Base-by-base conservation (phyloP, 2,797 vertebrate genomes). In the Florisuga fusca region DNA sequence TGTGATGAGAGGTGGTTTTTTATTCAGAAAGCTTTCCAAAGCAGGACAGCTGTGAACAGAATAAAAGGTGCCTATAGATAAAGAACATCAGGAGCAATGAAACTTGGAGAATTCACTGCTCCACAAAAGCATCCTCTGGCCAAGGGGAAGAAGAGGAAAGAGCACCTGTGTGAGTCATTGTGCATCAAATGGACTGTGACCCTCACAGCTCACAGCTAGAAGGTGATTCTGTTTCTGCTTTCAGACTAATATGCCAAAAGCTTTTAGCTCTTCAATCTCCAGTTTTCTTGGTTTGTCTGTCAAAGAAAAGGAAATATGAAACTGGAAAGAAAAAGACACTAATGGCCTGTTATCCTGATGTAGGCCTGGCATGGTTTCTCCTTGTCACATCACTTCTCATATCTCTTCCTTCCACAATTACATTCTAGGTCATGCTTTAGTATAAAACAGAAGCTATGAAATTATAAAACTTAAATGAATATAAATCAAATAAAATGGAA, bases 21-120 rank as follows among this genome's bases (percentile, higher is more conserved):
- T 68, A 5, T 36, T 67, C 57, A 77, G 61, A 80, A 76, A 91
- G 43, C 29, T 73, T 85, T 50, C 63, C 61, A 67, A 22, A 67
- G 43, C 48, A 69, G 53, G 38, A 66, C 21, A 76, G 18, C 7
- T 80, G 26, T 53, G 68, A 91, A 53, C 4, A 85, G 31, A 63
- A 67, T 26, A 80, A 71, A 80, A 53, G 5, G 1, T 18, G 19
- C 34, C 29, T 15, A 36, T 23, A 50, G 58, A 41, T 41, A 41
- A 41, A 63, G 26, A 83, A 27, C 51, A 33, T 43, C 3, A 4
- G 17, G 33, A 94, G 16, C 31, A 34, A 10, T 34, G 21, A 68
- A 83, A 69, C 29, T 25, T 72, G 0, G 4, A 19, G 19, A 27
- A 15, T 26, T 63, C 0, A 0, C 19, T 53, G 50, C 36, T 94